Evolutionary conservation across 2,888 invertebrate species (phyloP).

Genomic region (Drosophila formosana): DNA sequence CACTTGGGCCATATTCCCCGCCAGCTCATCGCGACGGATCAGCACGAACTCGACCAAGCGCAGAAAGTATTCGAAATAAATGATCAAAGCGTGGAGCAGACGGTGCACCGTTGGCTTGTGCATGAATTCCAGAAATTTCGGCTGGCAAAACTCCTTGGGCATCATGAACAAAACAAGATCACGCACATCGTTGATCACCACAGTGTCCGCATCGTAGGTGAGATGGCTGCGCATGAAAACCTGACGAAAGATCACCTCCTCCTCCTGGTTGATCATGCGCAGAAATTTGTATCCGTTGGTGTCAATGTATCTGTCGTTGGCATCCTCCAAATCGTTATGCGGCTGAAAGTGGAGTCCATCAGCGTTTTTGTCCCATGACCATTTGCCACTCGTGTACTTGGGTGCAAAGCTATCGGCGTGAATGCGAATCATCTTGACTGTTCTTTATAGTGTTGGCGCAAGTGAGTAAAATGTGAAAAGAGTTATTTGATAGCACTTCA

Average conservation of each 20-base stretch:
- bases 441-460: background rate
- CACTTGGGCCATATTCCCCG: constrained; percentile 70
- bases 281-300: constrained; percentile 75
- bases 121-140: constrained; percentile 77
- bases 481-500: too few relatives aligned
- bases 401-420: constrained; percentile 74
- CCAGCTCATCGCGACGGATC: constrained; percentile 80
- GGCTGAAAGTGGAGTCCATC: constrained; percentile 66
- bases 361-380: constrained; percentile 72
- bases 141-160: constrained; percentile 69
- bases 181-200: constrained; percentile 82
- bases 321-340: constrained; percentile 41
- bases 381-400: constrained; percentile 77
- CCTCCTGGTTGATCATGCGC: constrained; percentile 74
- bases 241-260: constrained; percentile 80
- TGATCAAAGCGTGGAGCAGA: constrained; percentile 79
- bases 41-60: constrained; percentile 81
- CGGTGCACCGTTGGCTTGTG: constrained; percentile 72
- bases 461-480: too few relatives aligned
- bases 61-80: constrained; percentile 83
- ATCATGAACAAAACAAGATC: constrained; percentile 81
- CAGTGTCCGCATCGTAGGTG: constrained; percentile 75
- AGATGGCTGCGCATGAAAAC: constrained; percentile 68
- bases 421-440: constrained; percentile 27
- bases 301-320: constrained; percentile 54